A percentile compares a stretch with the other conserved stretches of the same genome.
Evolutionary conservation across 2,888 invertebrate genomes (phyloP).

Genomic region (Fragum fragum): DNA sequence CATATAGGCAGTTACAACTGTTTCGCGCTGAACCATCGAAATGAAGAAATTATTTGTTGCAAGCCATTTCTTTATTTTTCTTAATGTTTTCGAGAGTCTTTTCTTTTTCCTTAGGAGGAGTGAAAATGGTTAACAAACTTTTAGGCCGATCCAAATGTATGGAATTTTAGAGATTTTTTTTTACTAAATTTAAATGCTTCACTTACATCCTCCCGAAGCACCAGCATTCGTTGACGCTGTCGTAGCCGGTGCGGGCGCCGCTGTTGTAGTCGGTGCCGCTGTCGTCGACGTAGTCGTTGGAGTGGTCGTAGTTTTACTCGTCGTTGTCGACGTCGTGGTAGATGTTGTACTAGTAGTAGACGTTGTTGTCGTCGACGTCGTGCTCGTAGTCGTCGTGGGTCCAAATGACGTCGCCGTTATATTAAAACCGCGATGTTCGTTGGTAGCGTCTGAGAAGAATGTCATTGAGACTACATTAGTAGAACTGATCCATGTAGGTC

Average conservation of each 20-base stretch:
- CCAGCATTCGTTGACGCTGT: not conserved
- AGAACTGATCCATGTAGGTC: conserved; percentile 29
- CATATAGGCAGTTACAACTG: too few species aligned
- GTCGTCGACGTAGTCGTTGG: not conserved
- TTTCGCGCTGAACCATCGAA: too few species aligned
- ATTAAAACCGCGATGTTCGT: conserved; percentile 35
- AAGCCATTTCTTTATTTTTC: too few species aligned
- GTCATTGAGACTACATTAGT: conserved; percentile 30
- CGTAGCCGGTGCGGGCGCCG: not conserved
- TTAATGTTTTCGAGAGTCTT: too few species aligned
- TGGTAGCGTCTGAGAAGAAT: conserved; percentile 28
- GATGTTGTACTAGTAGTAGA: conserved; percentile 21
- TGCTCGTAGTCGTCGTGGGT: conserved; percentile 32
- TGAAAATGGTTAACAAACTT: too few species aligned
- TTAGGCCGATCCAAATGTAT: too few species aligned
- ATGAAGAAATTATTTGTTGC: too few species aligned
- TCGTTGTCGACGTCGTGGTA: conserved; percentile 8
- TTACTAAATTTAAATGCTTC: too few species aligned
- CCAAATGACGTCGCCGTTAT: conserved; percentile 27
- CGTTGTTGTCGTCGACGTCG: conserved; percentile 35
- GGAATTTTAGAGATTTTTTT: too few species aligned
- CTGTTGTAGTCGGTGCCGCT: not conserved
- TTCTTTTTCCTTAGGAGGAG: too few species aligned
- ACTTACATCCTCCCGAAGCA: not conserved
- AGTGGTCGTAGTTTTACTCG: not conserved